Evolutionary conservation across 2,888 invertebrate species (phyloP), one percentile per base, ranked within the genome.

Genomic region (Orthosia cruda): DNA sequence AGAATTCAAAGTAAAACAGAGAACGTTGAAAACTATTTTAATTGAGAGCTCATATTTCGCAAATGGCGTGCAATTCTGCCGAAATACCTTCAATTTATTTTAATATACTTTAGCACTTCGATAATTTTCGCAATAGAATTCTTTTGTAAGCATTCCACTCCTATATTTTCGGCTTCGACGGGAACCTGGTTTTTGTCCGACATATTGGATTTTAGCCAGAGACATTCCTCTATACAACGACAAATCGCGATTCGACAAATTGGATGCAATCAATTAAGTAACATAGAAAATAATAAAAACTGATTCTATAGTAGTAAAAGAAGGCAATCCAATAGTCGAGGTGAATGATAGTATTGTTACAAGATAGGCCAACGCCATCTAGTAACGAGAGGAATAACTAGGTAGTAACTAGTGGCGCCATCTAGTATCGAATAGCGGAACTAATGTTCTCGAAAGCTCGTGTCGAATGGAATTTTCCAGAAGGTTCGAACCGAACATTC

Each of bases 11-110:
- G 80, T 65, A n/a, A 63, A 64, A 57, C 62, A 50, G 50, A 50
- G 68, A 62, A 59, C 45, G 55, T 70, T 59, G 71, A 67, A 75
- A 82, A 84, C 84, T 82, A 82, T 84, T 82, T 84, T 72, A 84
- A 82, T 84, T 80, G 66, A 64, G 69, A 64, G 75, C 63, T 84
- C 69, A 57, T 80, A 83, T 66, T 82, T 82, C 18, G 79, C 58
- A 18, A 80, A 69, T 20, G 40, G 50, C 66, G 26, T 77, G 55
- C 45, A 70, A 84, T 75, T 80, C 54, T 70, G 45, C 18, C 55
- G 66, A 71, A 80, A 72, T 59, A 65, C 23, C 45, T 64, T 26
- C n/a, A 63, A 32, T 50, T 64, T 18, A 75, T 57, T 62, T 32
- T 23, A 61, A 18, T 45, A 72, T 49, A 64, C 26, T 64, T 77